Base-by-base conservation (phyloP, 2,888 invertebrate genomes). In the Ryuthela nishihirai region DNA sequence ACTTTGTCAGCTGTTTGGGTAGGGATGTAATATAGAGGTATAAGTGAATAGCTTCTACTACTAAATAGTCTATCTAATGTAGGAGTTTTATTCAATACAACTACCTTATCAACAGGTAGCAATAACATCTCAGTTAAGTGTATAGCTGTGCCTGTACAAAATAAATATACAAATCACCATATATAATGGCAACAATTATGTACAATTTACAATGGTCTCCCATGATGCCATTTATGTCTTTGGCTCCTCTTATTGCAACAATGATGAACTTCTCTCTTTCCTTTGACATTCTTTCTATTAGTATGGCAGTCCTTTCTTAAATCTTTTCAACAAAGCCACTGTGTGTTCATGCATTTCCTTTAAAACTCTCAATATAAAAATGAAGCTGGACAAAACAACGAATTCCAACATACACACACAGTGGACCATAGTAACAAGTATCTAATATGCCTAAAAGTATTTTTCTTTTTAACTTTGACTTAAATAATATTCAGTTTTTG, bases 131-230 rank as follows among this genome's bases (percentile, higher is more conserved):
- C 23, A 52, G 47, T 58, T 58, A 58, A 52, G 50, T 56, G 46
- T 52, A 53, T 52, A 58, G 56, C 56, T 50, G 46, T 58, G 46
- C 46, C 56, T 58, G 56, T 58, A 58, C 56, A 58, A 58, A 52
- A 58, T 52, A 52, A 58, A 58, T 58, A 52, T 58, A 58, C 56
- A 58, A 52, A 58, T n/a, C n/a, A n/a, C 56, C 56, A 52, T 52
- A 36, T 35, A 32, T 46, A 35, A 52, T 58, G 56, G 46, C 47
- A 58, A 52, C 56, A 58, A 38, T n/a, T 58, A 58, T 58, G 29
- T 58, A 58, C 56, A 58, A 52, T 58, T 46, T 58, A 58, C 52
- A 58, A 34, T 46, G 42, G 25, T 39, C 41, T 9, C 45, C 34
- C 39, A 23, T 54, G 10, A 44, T 32, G 45, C 49, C 49, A 46